These are phyloP conservation scores for Cantharis nigra DNA, from an alignment of 2,888 invertebrate species.

Conservation along the genomic window DNA sequence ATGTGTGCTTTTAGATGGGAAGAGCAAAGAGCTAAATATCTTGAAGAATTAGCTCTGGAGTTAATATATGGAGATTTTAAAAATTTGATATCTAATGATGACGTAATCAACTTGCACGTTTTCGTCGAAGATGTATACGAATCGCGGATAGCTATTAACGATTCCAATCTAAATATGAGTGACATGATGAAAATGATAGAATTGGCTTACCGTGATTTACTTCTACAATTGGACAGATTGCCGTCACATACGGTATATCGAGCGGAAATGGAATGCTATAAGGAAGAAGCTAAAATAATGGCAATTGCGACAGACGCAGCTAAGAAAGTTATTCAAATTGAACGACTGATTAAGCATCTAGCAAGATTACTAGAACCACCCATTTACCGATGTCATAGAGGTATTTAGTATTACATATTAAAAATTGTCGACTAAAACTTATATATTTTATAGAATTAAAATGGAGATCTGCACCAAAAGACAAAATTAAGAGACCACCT, in stretches of 20 bases:
- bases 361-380: slow-evolving; percentile 55
- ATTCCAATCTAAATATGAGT: slow-evolving; percentile 60
- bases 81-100: slow-evolving; percentile 60
- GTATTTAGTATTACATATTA: slow-evolving; percentile 26
- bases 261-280: slow-evolving; percentile 60
- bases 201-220: slow-evolving; percentile 50
- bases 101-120: slow-evolving; percentile 62
- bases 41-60: slow-evolving; percentile 61
- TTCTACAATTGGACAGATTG: slow-evolving; percentile 61
- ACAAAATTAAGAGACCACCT: slow-evolving; percentile 36
- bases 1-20: slow-evolving; percentile 51
- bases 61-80: slow-evolving; percentile 63
- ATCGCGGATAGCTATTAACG: slow-evolving; percentile 62
- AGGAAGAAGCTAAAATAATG: slow-evolving; percentile 58
- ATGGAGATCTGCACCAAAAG: slow-evolving; percentile 46
- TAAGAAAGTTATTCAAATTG: slow-evolving; percentile 61
- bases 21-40: slow-evolving; percentile 58
- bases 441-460: slow-evolving; percentile 40
- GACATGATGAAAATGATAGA: slow-evolving; percentile 66
- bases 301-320: slow-evolving; percentile 62
- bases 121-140: slow-evolving; percentile 70
- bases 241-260: slow-evolving; percentile 59
- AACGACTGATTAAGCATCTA: slow-evolving; percentile 57
- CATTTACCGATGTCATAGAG: slow-evolving; percentile 32
- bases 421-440: too few species aligned